A percentile compares a stretch with the other conserved stretches of the same genome.
phyloP scores from a whole-genome alignment of 2,888 invertebrate species.

The Oscheius sp. region DNA sequence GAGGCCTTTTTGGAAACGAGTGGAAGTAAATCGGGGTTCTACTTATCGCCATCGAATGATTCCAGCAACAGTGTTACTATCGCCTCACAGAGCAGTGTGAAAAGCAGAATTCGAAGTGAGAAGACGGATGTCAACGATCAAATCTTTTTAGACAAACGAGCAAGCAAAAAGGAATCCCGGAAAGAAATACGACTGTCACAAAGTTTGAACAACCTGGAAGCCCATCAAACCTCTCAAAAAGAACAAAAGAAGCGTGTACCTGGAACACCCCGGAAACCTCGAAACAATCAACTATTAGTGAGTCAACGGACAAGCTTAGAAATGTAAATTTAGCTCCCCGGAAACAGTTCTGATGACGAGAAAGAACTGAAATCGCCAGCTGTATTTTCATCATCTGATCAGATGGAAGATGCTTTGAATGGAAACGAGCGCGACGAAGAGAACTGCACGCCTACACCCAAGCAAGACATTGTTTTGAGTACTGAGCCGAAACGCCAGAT shows the following conservation, averaged over 20 bases:
- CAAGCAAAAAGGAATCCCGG: neutral
- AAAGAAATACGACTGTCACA: constrained; percentile 22
- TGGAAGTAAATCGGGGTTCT: constrained; percentile 44
- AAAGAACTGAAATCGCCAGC: neutral
- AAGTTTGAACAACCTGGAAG: constrained; percentile 23
- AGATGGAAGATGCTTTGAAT: neutral
- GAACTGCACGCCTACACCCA: neutral
- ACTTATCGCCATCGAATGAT: constrained; percentile 47
- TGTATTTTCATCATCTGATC: neutral
- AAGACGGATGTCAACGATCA: neutral
- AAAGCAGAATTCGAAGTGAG: constrained; percentile 15
- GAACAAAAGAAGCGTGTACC: neutral
- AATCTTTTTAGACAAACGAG: neutral
- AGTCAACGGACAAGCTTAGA: too few relatives aligned
- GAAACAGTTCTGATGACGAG: constrained; percentile 18
- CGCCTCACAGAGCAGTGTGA: constrained; percentile 19
- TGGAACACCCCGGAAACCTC: constrained; percentile 8
- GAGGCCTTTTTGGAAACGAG: neutral
- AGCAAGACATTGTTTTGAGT: neutral
- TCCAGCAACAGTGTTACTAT: constrained; percentile 22
- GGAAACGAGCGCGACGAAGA: constrained; percentile 9
- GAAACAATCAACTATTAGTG: constrained; percentile 6
- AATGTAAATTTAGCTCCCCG: neutral
- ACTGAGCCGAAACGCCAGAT: neutral
- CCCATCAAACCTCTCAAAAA: neutral